Conservation (phyloP, 2,888 invertebrate genomes). For the Panopea generosa region DNA sequence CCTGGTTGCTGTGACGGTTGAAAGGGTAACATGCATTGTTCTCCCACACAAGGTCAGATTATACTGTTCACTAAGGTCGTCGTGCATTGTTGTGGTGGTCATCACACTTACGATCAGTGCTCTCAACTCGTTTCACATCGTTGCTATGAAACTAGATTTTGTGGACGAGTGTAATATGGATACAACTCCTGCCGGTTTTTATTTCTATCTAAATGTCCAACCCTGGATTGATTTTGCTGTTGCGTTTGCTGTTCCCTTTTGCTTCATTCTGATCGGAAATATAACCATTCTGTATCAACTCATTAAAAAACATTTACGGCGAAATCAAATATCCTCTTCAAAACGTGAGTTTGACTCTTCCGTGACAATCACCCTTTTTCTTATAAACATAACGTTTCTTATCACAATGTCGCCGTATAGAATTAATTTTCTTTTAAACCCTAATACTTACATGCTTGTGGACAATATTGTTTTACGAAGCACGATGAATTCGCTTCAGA, state of each 20-base stretch:
- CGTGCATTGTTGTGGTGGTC: conserved; percentile 13
- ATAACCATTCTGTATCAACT: conserved; percentile 34
- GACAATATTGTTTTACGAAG: conserved; percentile 24
- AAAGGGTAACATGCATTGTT: conserved; percentile 44
- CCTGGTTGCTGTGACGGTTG: conserved; percentile 51
- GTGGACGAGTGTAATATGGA: conserved; percentile 5
- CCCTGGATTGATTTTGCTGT: conserved; percentile 51
- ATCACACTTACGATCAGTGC: conserved; percentile 11
- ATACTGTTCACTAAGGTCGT: conserved; percentile 10
- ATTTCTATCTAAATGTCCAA: conserved; percentile 38
- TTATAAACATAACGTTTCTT: conserved; percentile 45
- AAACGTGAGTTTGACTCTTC: conserved; percentile 13
- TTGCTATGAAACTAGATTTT: neutral
- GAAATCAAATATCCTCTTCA: conserved; percentile 10
- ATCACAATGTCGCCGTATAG: conserved; percentile 42
- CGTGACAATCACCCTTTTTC: conserved; percentile 30
- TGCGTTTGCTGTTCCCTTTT: conserved; percentile 44
- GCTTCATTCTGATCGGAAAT: conserved; percentile 42
- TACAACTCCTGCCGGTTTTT: conserved; percentile 27
- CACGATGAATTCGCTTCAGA: conserved; percentile 18
- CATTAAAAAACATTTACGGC: neutral
- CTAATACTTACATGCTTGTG: conserved; percentile 17
- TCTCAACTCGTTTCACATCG: conserved; percentile 25
- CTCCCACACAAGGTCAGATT: conserved; percentile 45
- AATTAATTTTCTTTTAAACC: conserved; percentile 34